These are phyloP conservation scores for Monomorium pharaonis DNA, from an alignment of 1,140 invertebrate genomes.

Conservation along the genomic window DNA sequence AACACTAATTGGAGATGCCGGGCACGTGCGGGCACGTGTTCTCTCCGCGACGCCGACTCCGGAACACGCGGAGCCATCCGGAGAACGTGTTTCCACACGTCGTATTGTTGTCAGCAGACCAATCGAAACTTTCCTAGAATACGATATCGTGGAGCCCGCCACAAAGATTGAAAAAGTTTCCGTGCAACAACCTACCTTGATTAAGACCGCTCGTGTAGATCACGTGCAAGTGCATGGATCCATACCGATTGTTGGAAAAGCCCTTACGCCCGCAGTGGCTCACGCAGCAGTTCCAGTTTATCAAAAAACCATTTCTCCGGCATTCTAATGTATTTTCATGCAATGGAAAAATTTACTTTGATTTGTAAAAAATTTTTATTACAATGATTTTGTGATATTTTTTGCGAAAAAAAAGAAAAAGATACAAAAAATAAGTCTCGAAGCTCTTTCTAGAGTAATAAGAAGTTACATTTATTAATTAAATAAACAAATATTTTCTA, in stretches of 20 bases:
- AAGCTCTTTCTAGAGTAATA: neutral
- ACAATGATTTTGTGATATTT: neutral
- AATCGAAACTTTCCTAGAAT: neutral
- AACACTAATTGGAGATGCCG: neutral
- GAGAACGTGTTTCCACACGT: neutral
- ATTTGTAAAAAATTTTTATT: neutral
- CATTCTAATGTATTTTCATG: slow-evolving; percentile 68
- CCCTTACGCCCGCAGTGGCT: slow-evolving; percentile 82
- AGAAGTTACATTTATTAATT: neutral
- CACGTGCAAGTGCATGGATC: slow-evolving; percentile 83
- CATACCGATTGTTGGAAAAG: slow-evolving; percentile 82
- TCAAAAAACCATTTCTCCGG: slow-evolving; percentile 78
- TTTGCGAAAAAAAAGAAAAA: neutral
- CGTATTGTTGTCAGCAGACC: neutral
- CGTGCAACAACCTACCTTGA: slow-evolving; percentile 79
- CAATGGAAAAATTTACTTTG: slow-evolving; percentile 12
- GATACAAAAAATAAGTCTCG: neutral
- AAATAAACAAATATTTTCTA: neutral
- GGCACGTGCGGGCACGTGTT: neutral
- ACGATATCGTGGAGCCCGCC: neutral
- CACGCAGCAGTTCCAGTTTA: slow-evolving; percentile 78
- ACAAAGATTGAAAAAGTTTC: neutral
- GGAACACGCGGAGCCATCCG: neutral
- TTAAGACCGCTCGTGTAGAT: neutral
- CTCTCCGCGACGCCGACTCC: neutral